Evolutionary conservation across 2,797 vertebrate species (phyloP).

Genomic region (Cirrhinus mrigala): DNA sequence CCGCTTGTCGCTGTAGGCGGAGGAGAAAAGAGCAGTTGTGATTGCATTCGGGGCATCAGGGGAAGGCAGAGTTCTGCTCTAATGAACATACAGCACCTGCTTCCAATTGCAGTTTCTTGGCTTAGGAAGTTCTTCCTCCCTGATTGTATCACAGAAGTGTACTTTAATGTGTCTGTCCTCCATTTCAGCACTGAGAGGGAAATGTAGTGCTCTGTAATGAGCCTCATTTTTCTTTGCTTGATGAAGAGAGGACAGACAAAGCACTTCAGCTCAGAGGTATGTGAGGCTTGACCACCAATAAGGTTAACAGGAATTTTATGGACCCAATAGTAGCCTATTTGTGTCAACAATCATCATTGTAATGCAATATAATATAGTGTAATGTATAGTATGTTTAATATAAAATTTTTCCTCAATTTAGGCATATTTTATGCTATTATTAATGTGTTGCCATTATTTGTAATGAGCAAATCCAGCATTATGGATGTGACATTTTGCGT

Average conservation of each 20-base stretch:
- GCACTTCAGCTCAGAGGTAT: neutral
- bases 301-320: neutral
- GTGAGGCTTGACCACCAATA: neutral
- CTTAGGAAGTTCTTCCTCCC: constrained; percentile 23
- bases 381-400: too few relatives aligned
- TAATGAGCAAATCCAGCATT: too few relatives aligned
- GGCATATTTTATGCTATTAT: too few relatives aligned
- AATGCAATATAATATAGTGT: neutral
- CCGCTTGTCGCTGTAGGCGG: neutral
- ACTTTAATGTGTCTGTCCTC: constrained; percentile 49
- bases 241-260: constrained; percentile 18
- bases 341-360: neutral
- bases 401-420: too few relatives aligned
- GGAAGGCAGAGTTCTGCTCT: constrained; percentile 4
- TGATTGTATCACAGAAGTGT: constrained; percentile 52
- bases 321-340: neutral
- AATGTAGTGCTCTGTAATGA: constrained; percentile 61
- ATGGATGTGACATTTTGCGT: too few relatives aligned
- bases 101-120: constrained; percentile 56
- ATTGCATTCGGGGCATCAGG: neutral
- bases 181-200: constrained; percentile 12
- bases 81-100: constrained; percentile 55
- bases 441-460: too few relatives aligned
- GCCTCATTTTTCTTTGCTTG: constrained; percentile 63
- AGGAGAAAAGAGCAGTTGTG: neutral